Evolutionary conservation across 1,140 invertebrate species (phyloP).

Genomic region (Aphis craccivora): DNA sequence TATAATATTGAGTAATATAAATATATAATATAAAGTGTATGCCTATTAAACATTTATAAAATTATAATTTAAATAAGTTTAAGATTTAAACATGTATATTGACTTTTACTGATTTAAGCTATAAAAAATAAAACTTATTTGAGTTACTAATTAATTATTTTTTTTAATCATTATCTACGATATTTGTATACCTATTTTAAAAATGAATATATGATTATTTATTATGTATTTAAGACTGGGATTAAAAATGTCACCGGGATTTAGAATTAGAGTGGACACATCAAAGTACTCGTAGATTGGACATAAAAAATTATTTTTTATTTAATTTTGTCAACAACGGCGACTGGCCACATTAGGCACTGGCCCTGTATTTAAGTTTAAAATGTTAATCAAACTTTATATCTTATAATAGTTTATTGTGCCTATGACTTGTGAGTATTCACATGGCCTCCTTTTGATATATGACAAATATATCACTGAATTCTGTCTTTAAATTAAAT

Average conservation of each 20-base stretch:
- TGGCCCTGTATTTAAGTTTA: not conserved
- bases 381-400: not conserved
- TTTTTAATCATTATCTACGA: too few relatives aligned
- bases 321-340: too few relatives aligned
- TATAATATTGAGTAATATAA: too few relatives aligned
- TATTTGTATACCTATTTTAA: not conserved
- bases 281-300: too few relatives aligned
- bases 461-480: not conserved
- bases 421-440: not conserved
- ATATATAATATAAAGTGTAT: not conserved
- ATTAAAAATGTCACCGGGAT: too few relatives aligned
- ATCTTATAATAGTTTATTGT: too few relatives aligned
- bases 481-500: not conserved
- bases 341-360: too few relatives aligned
- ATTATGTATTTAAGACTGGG: not conserved
- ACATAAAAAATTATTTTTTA: too few relatives aligned
- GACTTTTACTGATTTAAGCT: not conserved
- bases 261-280: too few relatives aligned
- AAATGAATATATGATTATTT: not conserved
- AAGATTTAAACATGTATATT: not conserved
- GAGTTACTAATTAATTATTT: not conserved
- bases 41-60: not conserved
- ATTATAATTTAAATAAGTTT: not conserved
- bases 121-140: not conserved
- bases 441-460: fast-evolving